Evolutionary conservation across 2,113 vertebrate genomes (phyloP).

Genomic region (Turdus rufiventris): DNA sequence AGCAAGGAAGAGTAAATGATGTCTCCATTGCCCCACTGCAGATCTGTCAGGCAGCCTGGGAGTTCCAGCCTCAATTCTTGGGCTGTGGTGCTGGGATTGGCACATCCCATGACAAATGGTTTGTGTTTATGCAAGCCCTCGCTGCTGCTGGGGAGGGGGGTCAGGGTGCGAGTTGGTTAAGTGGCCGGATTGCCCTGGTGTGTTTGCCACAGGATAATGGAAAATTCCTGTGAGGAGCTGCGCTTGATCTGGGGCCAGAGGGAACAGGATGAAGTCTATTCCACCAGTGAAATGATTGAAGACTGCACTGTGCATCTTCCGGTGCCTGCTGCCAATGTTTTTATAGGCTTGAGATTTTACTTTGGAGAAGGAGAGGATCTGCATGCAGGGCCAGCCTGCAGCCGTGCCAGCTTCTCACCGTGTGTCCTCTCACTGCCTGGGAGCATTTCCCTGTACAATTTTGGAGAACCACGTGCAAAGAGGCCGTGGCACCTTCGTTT

Average conservation of each 20-base stretch:
- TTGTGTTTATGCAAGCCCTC: neutral
- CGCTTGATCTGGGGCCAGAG: conserved; percentile 55
- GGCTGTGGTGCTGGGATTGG: neutral
- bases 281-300: neutral
- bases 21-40: neutral
- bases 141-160: neutral
- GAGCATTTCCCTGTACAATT: accelerated
- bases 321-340: conserved; percentile 10
- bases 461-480: neutral
- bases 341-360: neutral
- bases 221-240: conserved; percentile 47
- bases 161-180: neutral
- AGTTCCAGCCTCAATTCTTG: neutral
- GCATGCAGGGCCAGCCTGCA: neutral
- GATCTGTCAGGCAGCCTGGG: neutral
- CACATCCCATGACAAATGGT: accelerated
- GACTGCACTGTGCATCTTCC: conserved; percentile 2
- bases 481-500: accelerated
- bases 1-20: neutral
- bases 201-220: conserved; percentile 51
- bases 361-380: neutral
- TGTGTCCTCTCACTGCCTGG: neutral
- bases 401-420: neutral
- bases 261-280: conserved; percentile 54
- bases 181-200: neutral